These are phyloP conservation scores for Gandaritis pyraliata DNA, from an alignment of 2,888 invertebrate species.

Conservation along the genomic window DNA sequence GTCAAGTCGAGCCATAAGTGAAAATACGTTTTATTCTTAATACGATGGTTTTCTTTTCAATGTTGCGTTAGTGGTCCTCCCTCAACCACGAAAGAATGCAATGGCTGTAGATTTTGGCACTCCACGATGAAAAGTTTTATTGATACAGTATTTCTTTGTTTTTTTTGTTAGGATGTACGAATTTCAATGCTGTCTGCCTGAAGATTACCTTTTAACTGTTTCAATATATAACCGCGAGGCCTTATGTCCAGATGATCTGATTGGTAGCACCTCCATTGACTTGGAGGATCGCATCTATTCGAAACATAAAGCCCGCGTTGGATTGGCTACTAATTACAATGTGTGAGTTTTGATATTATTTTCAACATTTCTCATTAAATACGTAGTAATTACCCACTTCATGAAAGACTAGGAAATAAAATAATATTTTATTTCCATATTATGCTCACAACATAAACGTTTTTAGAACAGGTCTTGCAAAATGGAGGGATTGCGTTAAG, in stretches of 20 bases:
- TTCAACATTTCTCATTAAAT: no score
- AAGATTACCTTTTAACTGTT: slow-evolving; percentile 89
- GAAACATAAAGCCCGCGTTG: slow-evolving; percentile 91
- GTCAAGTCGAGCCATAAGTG: no score
- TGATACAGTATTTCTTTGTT: neutral
- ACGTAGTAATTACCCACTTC: no score
- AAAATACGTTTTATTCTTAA: no score
- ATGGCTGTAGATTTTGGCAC: no score
- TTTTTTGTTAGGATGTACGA: slow-evolving; percentile 86
- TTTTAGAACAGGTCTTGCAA: slow-evolving; percentile 86
- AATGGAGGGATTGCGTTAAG: slow-evolving; percentile 90
- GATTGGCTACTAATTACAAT: slow-evolving; percentile 88
- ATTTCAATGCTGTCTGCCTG: slow-evolving; percentile 88
- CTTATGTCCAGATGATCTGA: slow-evolving; percentile 88
- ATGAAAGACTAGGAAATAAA: no score
- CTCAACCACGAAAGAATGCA: no score
- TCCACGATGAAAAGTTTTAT: no score
- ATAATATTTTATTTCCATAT: no score
- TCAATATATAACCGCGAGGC: slow-evolving; percentile 91
- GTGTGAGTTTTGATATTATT: slow-evolving; percentile 79
- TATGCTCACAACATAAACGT: neutral
- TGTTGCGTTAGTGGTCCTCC: no score
- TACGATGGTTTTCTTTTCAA: no score
- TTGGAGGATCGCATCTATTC: slow-evolving; percentile 94
- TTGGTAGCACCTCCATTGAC: slow-evolving; percentile 94